Evolutionary conservation across 2,888 invertebrate species (phyloP).

Genomic region (Philonicus albiceps): DNA sequence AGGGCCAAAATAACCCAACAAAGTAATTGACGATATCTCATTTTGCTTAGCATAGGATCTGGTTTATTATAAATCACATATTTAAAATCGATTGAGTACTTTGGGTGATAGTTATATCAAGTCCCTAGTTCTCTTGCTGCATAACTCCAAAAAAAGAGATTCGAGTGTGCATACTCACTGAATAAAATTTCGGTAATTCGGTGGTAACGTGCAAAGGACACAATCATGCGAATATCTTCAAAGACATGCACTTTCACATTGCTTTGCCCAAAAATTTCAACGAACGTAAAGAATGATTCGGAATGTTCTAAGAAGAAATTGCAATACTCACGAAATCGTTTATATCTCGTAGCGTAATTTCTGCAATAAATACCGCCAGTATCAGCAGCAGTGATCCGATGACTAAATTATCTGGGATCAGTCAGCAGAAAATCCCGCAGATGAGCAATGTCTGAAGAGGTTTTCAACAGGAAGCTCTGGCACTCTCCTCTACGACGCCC

Average conservation of each 20-base stretch:
- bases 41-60: too few species aligned
- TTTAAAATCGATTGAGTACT: too few species aligned
- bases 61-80: too few species aligned
- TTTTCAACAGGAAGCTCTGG: not conserved
- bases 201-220: not conserved
- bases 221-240: not conserved
- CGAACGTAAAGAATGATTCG: not conserved
- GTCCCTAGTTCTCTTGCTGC: too few species aligned
- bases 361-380: not conserved
- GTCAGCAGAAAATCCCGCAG: slow-evolving; percentile 5
- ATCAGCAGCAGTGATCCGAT: not conserved
- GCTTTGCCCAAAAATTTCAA: not conserved
- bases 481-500: not conserved
- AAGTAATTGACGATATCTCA: too few species aligned
- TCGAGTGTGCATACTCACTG: not conserved
- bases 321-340: not conserved
- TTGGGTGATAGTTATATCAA: too few species aligned
- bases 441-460: slow-evolving; percentile 19
- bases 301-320: not conserved
- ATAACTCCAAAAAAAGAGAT: too few species aligned
- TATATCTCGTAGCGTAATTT: not conserved
- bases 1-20: too few species aligned
- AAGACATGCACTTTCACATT: not conserved
- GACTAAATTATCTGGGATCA: slow-evolving; percentile 13
- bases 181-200: not conserved